These are phyloP conservation scores for Cetonia aurata DNA, from an alignment of 2,888 invertebrate genomes.

Conservation along the genomic window DNA sequence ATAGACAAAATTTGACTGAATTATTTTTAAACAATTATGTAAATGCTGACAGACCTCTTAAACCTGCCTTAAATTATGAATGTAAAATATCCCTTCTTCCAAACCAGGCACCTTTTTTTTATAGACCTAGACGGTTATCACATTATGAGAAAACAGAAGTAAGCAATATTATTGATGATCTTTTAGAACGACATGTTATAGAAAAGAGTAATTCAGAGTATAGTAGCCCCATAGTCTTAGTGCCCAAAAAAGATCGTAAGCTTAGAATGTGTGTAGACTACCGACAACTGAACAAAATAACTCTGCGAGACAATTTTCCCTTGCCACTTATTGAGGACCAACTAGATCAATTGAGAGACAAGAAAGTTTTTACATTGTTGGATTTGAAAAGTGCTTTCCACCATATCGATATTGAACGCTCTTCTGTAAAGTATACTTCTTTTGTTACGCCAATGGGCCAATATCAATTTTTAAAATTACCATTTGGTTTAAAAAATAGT, in stretches of 20 bases:
- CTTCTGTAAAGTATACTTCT: conserved; percentile 39
- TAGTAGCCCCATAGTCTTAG: conserved; percentile 48
- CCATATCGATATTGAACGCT: conserved; percentile 34
- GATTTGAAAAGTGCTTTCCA: conserved; percentile 41
- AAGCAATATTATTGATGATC: conserved; percentile 32
- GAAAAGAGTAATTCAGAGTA: conserved; percentile 46
- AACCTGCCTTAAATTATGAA: conserved; percentile 24
- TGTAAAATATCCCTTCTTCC: conserved; percentile 19
- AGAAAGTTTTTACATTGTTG: conserved; percentile 29
- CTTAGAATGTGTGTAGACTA: conserved; percentile 49
- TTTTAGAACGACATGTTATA: conserved; percentile 37
- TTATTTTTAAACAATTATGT: conserved; percentile 16
- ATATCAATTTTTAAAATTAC: conserved; percentile 33
- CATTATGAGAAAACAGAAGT: conserved; percentile 33
- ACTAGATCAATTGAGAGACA: conserved; percentile 26
- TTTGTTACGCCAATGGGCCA: conserved; percentile 42
- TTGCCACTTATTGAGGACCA: conserved; percentile 41
- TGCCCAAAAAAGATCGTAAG: conserved; percentile 47
- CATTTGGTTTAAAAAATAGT: conserved; percentile 40
- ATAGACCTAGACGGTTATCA: conserved; percentile 33
- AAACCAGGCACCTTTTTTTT: conserved; percentile 29
- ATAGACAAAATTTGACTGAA: background rate
- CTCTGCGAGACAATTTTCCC: conserved; percentile 33
- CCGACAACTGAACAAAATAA: conserved; percentile 35
- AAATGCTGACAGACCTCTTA: background rate